These are phyloP conservation scores for Python bivittatus DNA, from an alignment of 2,113 vertebrate species.

Conservation along the genomic window DNA sequence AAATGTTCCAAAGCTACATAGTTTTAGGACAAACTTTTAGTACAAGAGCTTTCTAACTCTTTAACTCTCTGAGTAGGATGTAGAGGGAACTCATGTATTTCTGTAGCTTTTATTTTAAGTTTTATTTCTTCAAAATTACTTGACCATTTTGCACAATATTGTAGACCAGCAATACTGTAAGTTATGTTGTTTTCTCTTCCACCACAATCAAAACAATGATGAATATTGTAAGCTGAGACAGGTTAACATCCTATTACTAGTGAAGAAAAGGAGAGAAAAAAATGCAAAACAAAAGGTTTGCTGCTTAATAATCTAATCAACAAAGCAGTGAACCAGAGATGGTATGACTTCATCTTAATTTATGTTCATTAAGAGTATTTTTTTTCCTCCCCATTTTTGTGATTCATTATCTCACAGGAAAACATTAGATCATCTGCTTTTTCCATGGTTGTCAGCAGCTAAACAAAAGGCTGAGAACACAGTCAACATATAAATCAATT, in stretches of 20 bases:
- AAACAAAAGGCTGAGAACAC: slow-evolving; percentile 23
- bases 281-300: neutral
- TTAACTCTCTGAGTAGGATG: too few relatives aligned
- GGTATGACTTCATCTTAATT: slow-evolving; percentile 34
- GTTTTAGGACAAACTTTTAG: too few relatives aligned
- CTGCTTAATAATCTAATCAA: slow-evolving; percentile 32
- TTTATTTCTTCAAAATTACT: neutral
- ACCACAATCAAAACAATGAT: too few relatives aligned
- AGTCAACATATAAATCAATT: slow-evolving; percentile 10
- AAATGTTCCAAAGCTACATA: too few relatives aligned
- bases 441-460: neutral
- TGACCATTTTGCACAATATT: neutral
- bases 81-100: too few relatives aligned
- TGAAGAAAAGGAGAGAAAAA: neutral
- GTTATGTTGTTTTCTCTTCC: too few relatives aligned
- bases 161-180: too few relatives aligned
- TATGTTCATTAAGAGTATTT: neutral
- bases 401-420: slow-evolving; percentile 20
- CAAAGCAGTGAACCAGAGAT: slow-evolving; percentile 26
- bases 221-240: neutral
- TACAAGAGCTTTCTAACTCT: too few relatives aligned
- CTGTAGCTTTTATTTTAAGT: neutral
- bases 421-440: slow-evolving; percentile 25
- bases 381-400: neutral
- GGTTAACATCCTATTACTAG: neutral